Base-by-base conservation (phyloP, 92 coral and sea anemone genomes). In the Galaxea fascicularis region DNA sequence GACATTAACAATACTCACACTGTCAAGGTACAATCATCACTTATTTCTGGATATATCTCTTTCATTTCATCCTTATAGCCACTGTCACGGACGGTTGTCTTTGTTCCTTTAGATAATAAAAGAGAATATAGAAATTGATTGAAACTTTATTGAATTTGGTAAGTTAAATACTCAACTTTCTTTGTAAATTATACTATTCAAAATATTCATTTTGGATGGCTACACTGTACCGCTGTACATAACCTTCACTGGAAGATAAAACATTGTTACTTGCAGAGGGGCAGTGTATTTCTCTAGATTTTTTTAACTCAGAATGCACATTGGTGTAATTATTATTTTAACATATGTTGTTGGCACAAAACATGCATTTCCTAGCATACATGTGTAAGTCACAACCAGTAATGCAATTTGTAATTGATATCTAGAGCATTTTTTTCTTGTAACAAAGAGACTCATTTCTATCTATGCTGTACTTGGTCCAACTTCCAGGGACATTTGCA, bases 21-120 rank as follows among this genome's bases (percentile, higher is more conserved):
- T 76, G 65, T 76, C 28, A 76, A 24, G 10, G 81, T 31, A 49
- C 65, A 39, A 28, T 76, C 81, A 39, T 58, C 66, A 56, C 69
- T 20, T 20, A 76, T 76, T 51, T 49, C 63, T 35, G 24, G 30
- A 54, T 76, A 46, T 41, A 44, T 17, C 85, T 80, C 60, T 52
- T 46, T 14, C 35, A 80, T 46, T n/a, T 44, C 56, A 20, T 66
- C 64, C 67, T 18, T 73, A 35, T 62, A 27, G 76, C 65, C 65
- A 35, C 45, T 46, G 35, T 65, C 59, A 39, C 3, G 51, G 18
- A 67, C 85, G 21, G 74, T 80, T 46, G 77, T 66, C 21, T 41
- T 49, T 15, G 11, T 46, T 60, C 85, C 85, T 65, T 49, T 10
- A 62, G 64, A 56, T 31, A 44, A n/a, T 71, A 10, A 71, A 44